Evolutionary conservation across 1,140 invertebrate species (phyloP), one percentile per base, ranked within the genome.

Genomic region (Caenorhabditis latens): DNA sequence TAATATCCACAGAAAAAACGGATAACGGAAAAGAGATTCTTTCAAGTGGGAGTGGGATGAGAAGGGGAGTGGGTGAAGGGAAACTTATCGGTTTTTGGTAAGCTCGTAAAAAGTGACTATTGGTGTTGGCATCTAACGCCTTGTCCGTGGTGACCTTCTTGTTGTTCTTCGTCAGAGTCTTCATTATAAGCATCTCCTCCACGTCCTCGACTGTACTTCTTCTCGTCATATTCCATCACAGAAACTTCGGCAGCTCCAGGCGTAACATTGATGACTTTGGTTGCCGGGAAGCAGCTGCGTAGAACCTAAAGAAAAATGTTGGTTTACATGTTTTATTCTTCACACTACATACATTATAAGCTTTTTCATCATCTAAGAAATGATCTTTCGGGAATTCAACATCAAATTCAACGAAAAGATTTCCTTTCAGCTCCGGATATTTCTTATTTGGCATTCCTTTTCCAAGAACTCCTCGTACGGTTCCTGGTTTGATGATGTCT

Each of bases 381-480:
- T 96, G 94, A 90, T 95, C 95, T 86, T 95, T 94, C 48, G 97
- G 97, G 92, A 98, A 97, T 83, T 94, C 94, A 16, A 98, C 95
- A 91, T 95, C 94, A 93, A 98, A 97, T 90, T 95, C 95, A 84
- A 98, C 95, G 91, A 96, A 96, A n/a, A 98, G 93, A 92, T 96
- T 95, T 57, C 97, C 97, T 91, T 95, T 95, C 88, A 96, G 95
- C 91, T 96, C 95, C 55, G 96, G 95, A 93, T 96, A 95, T 90
- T 95, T 95, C 90, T 95, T 93, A 19, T 92, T 90, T 11, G 95
- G 94, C 94, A 95, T 94, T 48, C 94, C 94, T 90, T 95, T 94
- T 58, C 92, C 91, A 43, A 92, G 84, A n/a, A 95, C 90, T 87
- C 91, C 93, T 86, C 7, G n/a, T 43, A 40, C 43, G 5, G 21